phyloP scores from a whole-genome alignment of 64 coral and sea anemone species.

The Montipora capricornis region DNA sequence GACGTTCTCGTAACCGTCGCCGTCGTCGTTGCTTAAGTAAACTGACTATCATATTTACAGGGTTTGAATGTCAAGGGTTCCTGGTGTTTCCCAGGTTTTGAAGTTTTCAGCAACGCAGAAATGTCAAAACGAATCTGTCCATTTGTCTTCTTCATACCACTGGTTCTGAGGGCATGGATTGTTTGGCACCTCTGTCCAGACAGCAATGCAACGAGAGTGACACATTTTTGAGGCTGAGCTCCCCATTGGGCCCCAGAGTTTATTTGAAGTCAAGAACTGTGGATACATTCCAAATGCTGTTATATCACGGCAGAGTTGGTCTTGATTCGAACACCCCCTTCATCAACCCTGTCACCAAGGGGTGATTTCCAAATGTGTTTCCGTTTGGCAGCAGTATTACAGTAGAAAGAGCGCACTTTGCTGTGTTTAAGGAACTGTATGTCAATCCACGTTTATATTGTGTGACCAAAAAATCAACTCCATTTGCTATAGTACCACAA shows the following conservation, averaged over 20 bases:
- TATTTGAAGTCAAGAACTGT: no score
- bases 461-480: background rate
- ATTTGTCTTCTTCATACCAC: conserved; percentile 2
- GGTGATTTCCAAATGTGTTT: background rate
- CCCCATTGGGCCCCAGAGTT: background rate
- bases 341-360: background rate
- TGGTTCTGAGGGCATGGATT: conserved; percentile 26
- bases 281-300: no score
- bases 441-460: background rate
- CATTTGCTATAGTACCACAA: conserved; percentile 54
- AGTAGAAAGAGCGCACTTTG: conserved; percentile 55
- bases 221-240: conserved; percentile 4
- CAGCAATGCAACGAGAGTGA: background rate
- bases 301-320: no score
- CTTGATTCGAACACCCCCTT: no score
- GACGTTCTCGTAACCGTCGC: no score
- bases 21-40: background rate
- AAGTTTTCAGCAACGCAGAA: conserved; percentile 36
- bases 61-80: conserved; percentile 10
- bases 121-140: conserved; percentile 49
- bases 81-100: conserved; percentile 41
- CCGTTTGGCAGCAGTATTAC: conserved; percentile 57
- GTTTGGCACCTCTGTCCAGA: conserved; percentile 13
- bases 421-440: conserved; percentile 54
- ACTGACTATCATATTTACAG: background rate